phyloP scores from a whole-genome alignment of 1,140 invertebrate genomes.

The Saccostrea cuccullata region DNA sequence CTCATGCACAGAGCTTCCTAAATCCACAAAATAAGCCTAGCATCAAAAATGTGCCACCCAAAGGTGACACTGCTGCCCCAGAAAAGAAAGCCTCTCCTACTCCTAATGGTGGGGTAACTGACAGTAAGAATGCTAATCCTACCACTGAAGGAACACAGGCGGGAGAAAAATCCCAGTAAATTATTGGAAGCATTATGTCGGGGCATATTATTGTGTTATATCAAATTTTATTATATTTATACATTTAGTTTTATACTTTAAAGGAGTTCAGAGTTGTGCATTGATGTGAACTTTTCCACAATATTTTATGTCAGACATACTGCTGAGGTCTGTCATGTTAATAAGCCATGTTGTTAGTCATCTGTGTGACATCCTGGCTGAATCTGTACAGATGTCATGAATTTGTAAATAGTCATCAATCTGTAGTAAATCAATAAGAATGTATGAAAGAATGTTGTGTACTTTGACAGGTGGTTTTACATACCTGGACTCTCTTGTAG shows the following conservation, averaged over 20 bases:
- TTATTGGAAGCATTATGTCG: conserved; percentile 2
- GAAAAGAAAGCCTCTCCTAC: conserved; percentile 3
- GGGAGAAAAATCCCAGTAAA: conserved; percentile 23
- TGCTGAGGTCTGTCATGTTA: conserved; percentile 29
- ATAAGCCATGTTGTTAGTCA: conserved; percentile 16
- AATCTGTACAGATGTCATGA: conserved; percentile 23
- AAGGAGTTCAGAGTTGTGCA: conserved; percentile 12
- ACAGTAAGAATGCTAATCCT: neutral
- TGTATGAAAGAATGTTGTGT: neutral
- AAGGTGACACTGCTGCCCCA: neutral
- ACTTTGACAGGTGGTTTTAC: conserved; percentile 14
- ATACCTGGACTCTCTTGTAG: conserved; percentile 18
- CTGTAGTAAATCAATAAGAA: neutral
- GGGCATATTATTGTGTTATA: conserved; percentile 32
- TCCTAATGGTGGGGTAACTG: neutral
- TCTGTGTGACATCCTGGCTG: conserved; percentile 3
- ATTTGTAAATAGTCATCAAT: conserved; percentile 31
- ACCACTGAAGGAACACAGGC: conserved; percentile 12
- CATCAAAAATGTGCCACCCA: conserved; percentile 47
- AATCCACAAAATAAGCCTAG: conserved; percentile 68
- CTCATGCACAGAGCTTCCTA: conserved; percentile 70
- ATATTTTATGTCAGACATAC: conserved; percentile 17
- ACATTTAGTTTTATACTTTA: conserved; percentile 33
- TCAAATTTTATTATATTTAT: conserved; percentile 34
- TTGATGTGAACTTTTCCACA: conserved; percentile 15